These are phyloP conservation scores for Cotesia typhae DNA, from an alignment of 1,140 invertebrate genomes.

Conservation along the genomic window DNA sequence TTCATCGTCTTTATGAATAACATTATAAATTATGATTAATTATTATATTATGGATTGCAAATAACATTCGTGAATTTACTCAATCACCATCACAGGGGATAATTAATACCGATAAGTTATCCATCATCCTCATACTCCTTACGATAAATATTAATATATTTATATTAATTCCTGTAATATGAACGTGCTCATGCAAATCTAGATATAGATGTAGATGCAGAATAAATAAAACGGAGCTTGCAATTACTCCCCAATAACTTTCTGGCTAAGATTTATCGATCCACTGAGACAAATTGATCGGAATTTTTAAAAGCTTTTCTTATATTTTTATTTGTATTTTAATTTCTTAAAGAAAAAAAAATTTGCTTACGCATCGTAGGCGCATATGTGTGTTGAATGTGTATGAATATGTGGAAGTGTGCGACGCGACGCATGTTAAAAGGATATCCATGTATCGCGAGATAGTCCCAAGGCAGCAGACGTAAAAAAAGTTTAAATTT, in stretches of 20 bases:
- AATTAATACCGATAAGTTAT: slow-evolving; percentile 26
- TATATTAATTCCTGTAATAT: not conserved
- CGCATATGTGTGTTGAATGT: not conserved
- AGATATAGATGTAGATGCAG: too few species aligned
- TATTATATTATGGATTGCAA: slow-evolving; percentile 18
- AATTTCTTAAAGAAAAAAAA: not conserved
- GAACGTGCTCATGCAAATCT: too few species aligned
- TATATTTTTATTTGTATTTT: too few species aligned
- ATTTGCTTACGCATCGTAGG: not conserved
- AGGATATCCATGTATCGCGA: slow-evolving; percentile 56
- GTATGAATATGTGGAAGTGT: slow-evolving; percentile 18
- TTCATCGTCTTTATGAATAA: not conserved
- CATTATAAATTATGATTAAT: slow-evolving; percentile 22
- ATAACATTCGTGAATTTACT: slow-evolving; percentile 24
- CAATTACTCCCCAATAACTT: too few species aligned
- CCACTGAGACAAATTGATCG: slow-evolving; percentile 27
- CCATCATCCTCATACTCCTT: slow-evolving; percentile 1
- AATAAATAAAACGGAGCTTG: too few species aligned
- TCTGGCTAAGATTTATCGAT: slow-evolving; percentile 15
- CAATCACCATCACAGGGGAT: not conserved
- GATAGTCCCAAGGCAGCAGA: slow-evolving; percentile 46
- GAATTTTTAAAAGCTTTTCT: not conserved
- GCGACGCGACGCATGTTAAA: slow-evolving; percentile 43
- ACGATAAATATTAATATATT: not conserved
- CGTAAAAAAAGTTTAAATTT: slow-evolving; percentile 27